Base-by-base conservation (phyloP, 2,113 vertebrate species). In the Anser brachyrhynchus region DNA sequence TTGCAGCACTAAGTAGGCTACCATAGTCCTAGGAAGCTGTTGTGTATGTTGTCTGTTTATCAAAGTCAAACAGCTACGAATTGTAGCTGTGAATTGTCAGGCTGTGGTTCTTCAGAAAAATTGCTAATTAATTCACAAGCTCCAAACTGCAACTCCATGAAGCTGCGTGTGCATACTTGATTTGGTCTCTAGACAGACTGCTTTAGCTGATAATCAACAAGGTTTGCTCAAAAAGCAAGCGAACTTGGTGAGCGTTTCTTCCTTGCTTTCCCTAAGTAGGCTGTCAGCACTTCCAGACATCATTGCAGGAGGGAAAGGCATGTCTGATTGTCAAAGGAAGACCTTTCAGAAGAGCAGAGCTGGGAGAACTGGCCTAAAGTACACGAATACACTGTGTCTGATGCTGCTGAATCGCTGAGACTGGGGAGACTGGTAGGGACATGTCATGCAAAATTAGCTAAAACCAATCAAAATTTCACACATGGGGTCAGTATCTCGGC, bases 101-200 rank as follows among this genome's bases (percentile, higher is more conserved):
- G 55, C 87, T 54, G 65, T 0, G 7, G 33, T 5, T 95, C 90
- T 89, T 88, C 57, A 80, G 94, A 96, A 91, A 52, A 91, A 95
- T 57, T 55, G 67, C 77, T 96, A 96, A 96, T 97, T 96, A 95
- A 76, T 94, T 88, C 82, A 67, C 35, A 89, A 70, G 29, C 85
- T 59, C 66, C 73, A 76, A 39, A 84, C 39, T 61, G 62, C 88
- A 84, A 58, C 88, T 74, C 61, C 89, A 16, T 4, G 31, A 85
- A 52, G 43, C 81, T 17, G 7, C 0, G 14, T 9, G n/a, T 15
- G 92, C 74, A 44, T 51, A 3, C 81, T 65, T 58, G 79, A 79
- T 92, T 77, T 4, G 5, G 81, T 65, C 94, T 93, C 92, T 2
- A 51, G 92, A 79, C 64, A 72, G 76, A 76, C 66, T 51, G 80